These are phyloP conservation scores for Agrilus biguttatus DNA, from an alignment of 2,888 invertebrate species.

Conservation along the genomic window DNA sequence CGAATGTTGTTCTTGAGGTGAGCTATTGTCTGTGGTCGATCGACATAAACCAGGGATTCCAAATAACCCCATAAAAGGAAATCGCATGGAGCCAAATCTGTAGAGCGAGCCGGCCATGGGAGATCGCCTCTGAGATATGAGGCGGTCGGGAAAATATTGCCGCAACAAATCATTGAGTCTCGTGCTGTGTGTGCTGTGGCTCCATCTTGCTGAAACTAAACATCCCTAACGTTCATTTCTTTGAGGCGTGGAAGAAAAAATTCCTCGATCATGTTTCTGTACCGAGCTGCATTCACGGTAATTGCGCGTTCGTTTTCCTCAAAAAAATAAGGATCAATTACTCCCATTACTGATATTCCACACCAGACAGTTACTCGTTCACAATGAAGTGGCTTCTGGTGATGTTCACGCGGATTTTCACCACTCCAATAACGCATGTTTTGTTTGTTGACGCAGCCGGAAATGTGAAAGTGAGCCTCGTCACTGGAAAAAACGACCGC, in stretches of 20 bases:
- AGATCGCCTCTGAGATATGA: constrained; percentile 4
- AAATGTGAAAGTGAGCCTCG: constrained; percentile 1
- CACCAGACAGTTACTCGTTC: constrained; percentile 21
- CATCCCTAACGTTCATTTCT: constrained; percentile 3
- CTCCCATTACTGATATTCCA: constrained; percentile 18
- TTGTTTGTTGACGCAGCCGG: constrained; percentile 10
- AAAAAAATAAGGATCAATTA: constrained; percentile 4
- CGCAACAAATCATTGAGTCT: constrained; percentile 2
- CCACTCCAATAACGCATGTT: constrained; percentile 16
- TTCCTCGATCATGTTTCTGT: constrained; percentile 15
- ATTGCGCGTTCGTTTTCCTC: constrained; percentile 16
- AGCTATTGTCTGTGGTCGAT: constrained; percentile 5
- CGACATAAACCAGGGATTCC: constrained; percentile 4
- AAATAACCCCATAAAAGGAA: constrained; percentile 4
- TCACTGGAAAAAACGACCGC: constrained; percentile 2
- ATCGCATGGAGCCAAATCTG: not conserved
- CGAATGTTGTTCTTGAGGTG: constrained; percentile 7
- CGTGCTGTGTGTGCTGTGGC: constrained; percentile 3
- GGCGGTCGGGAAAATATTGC: constrained; percentile 2
- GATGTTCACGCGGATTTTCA: constrained; percentile 14
- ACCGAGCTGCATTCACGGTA: constrained; percentile 19
- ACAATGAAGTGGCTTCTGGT: constrained; percentile 18
- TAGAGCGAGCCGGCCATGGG: constrained; percentile 2
- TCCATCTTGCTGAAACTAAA: constrained; percentile 4
- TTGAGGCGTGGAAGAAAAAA: constrained; percentile 11